Evolutionary conservation across 2,113 vertebrate species (phyloP), one percentile per base, ranked within the genome.

Genomic region (Hepsetus odoe): DNA sequence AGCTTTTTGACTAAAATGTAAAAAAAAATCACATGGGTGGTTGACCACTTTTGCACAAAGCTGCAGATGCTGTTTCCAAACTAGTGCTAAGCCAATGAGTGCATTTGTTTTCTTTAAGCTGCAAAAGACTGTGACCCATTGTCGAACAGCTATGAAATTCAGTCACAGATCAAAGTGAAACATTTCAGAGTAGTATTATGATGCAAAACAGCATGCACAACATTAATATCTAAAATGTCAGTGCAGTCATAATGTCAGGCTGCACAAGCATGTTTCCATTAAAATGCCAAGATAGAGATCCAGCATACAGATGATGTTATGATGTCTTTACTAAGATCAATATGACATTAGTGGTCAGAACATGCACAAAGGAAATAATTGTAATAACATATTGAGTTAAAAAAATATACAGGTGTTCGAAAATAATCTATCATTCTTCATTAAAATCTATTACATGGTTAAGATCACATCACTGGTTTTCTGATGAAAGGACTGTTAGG

Each of bases 201-300:
- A 91, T 91, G 89, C 86, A 88, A 90, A 90, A 84, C 87, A 88
- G 81, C 67, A 24, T 76, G 81, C 75, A 80, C 83, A 91, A 87
- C 87, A 90, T 89, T 90, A 90, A 80, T 78, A 85, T 85, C 82
- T 76, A 82, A 91, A 91, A 92, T 92, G 90, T 89, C 90, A 91
- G 68, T 53, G 76, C 80, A 84, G 87, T 91, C 89, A 90, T 91
- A 89, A 90, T 90, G 90, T 87, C 85, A 88, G 80, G 56, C 80
- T 81, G 80, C 85, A 86, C 86, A 80, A 88, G 86, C 84, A 80
- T 87, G 86, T 90, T 88, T 81, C 74, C 79, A 80, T 84, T 86
- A 86, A 89, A 92, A 90, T 89, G 88, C 84, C 87, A 91, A 75
- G 64, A 71, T 72, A 24, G 73, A 83, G 72, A 80, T 85, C 72